phyloP scores from a whole-genome alignment of 2,888 invertebrate genomes.

The Cacoxenus indagator region DNA sequence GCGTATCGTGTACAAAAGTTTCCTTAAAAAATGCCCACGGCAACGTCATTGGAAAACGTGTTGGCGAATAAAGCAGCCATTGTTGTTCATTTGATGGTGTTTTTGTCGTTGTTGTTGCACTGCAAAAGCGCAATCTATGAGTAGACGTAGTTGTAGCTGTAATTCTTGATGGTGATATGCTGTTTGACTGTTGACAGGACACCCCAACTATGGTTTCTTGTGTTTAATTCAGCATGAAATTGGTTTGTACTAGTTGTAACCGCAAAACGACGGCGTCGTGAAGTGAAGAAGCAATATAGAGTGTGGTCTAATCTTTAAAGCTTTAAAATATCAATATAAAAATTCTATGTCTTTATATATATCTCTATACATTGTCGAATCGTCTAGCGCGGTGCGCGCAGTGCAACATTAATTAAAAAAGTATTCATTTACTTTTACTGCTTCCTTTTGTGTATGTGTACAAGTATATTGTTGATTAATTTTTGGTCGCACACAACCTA shows the following conservation, averaged over 20 bases:
- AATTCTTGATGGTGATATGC: constrained; percentile 43
- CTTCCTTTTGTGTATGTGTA: background rate
- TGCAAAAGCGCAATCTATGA: constrained; percentile 61
- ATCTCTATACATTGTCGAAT: background rate
- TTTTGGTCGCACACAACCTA: constrained; percentile 62
- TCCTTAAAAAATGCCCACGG: constrained; percentile 54
- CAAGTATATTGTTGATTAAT: constrained; percentile 49
- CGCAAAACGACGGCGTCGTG: constrained; percentile 44
- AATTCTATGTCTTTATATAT: background rate
- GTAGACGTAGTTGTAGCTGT: constrained; percentile 32
- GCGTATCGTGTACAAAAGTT: constrained; percentile 48
- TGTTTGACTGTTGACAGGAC: constrained; percentile 64
- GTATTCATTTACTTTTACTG: constrained; percentile 38
- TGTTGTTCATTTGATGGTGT: constrained; percentile 8
- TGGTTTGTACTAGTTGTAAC: constrained; percentile 64
- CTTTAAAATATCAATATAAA: background rate
- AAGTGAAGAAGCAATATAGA: constrained; percentile 34
- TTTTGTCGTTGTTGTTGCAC: background rate
- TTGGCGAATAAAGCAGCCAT: constrained; percentile 17
- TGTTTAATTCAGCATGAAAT: constrained; percentile 69
- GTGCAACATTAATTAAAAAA: constrained; percentile 56
- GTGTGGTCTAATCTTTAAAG: constrained; percentile 13
- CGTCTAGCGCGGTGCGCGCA: constrained; percentile 25
- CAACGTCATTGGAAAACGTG: constrained; percentile 42
- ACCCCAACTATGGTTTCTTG: constrained; percentile 67